Conservation (phyloP, 2,797 vertebrate genomes). For the Hydrophis major region DNA sequence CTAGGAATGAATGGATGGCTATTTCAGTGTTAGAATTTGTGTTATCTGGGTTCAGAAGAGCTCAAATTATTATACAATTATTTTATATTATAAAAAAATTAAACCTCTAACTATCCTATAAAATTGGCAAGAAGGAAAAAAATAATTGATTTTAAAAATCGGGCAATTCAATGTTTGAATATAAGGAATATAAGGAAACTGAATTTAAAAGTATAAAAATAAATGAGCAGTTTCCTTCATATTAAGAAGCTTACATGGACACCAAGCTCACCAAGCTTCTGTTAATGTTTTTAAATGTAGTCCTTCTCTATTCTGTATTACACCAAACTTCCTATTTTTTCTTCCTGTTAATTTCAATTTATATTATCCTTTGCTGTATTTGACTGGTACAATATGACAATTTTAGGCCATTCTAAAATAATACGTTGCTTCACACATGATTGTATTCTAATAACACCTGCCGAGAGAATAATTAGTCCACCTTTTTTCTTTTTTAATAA, state of each 20-base stretch:
- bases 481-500: slow-evolving; percentile 51
- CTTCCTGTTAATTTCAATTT: not conserved
- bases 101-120: not conserved
- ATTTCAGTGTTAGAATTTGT: not conserved
- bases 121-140: not conserved
- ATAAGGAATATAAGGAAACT: not conserved
- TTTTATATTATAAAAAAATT: not conserved
- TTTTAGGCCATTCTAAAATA: slow-evolving; percentile 59
- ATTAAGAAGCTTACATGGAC: slow-evolving; percentile 37
- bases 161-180: slow-evolving; percentile 7
- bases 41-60: not conserved
- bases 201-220: slow-evolving; percentile 22
- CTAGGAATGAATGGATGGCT: not conserved
- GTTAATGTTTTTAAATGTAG: slow-evolving; percentile 38
- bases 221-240: slow-evolving; percentile 34
- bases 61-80: not conserved
- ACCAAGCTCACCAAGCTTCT: slow-evolving; percentile 46
- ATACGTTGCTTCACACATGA: slow-evolving; percentile 69
- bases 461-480: slow-evolving; percentile 68
- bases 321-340: slow-evolving; percentile 11
- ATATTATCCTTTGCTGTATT: slow-evolving; percentile 45
- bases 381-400: slow-evolving; percentile 50
- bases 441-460: slow-evolving; percentile 75
- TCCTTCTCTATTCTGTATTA: slow-evolving; percentile 7
- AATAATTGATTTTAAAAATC: slow-evolving; percentile 10